Evolutionary conservation across 2,113 vertebrate species (phyloP), one percentile per base, ranked within the genome.

Genomic region (Stigmatopora nigra): DNA sequence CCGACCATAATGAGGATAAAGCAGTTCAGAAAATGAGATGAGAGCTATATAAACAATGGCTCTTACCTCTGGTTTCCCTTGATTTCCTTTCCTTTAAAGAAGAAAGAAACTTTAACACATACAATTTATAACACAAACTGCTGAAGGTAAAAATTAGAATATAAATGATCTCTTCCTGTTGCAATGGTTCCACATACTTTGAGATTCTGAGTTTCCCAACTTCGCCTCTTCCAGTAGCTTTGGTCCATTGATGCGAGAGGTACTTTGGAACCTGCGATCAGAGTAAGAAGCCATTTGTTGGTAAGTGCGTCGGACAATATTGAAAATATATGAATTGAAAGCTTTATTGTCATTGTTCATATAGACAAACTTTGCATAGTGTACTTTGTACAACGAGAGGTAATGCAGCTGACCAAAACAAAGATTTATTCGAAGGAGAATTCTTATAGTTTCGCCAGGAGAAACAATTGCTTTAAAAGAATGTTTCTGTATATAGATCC

Each of bases 171-270:
- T 53, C 7, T 53, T 19, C 19, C 11, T 22, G 10, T 19, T 22
- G 51, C 19, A 8, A 22, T 53, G 46, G 45, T 44, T 66, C 57
- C 12, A 87, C 96, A 88, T 93, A 99, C 97, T 98, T 99, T 84
- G 86, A 86, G 80, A 99, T 98, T 71, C 92, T 80, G 36, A 99
- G 89, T 75, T 95, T 99, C 52, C 97, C 97, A 13, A 99, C 96
- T 82, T 99, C 97, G 16, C 96, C 96, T 86, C 92, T 93, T 84
- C 95, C 96, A 19, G 92, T 82, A 14, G 97, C 94, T 89, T 98
- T 99, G 68, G 86, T 83, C 97, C 96, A 98, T 52, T 99, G 97
- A 25, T 96, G 95, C 62, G 97, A 92, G 55, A 92, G 83, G 61
- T 92, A 92, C 71, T 91, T 92, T 5, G 91, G 91, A 1, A 91